A percentile compares a stretch with the other conserved stretches of the same genome.
Evolutionary conservation across 2,797 vertebrate species (phyloP).

Genomic region (Silurus aristotelis): DNA sequence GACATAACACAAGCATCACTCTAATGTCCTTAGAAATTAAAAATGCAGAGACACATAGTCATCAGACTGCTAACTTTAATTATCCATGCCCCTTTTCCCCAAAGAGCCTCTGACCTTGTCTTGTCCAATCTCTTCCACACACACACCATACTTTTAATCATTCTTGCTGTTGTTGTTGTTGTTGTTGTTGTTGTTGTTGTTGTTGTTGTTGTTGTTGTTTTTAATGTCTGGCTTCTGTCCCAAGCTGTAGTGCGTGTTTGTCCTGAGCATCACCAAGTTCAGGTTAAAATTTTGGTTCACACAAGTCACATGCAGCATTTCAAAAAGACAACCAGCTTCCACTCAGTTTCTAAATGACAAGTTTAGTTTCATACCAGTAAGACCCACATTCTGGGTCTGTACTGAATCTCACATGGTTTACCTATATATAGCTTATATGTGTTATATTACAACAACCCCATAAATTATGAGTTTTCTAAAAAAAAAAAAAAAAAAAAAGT

Average conservation of each 20-base stretch:
- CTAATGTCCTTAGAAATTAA: conserved; percentile 31
- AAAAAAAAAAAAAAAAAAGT: neutral
- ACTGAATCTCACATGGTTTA: neutral
- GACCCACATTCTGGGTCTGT: neutral
- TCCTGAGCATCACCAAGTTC: conserved; percentile 51
- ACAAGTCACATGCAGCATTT: conserved; percentile 1
- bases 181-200: too few relatives aligned
- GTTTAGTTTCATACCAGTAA: neutral
- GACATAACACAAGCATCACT: conserved; percentile 29
- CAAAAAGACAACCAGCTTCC: neutral
- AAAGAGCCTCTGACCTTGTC: conserved; percentile 72
- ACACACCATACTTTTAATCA: neutral
- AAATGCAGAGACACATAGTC: conserved; percentile 39
- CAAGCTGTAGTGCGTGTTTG: conserved; percentile 47
- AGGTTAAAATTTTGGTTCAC: conserved; percentile 45
- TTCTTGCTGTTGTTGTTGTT: conserved; percentile 19
- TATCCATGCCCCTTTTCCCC: conserved; percentile 65
- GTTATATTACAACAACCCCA: neutral
- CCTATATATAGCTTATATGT: too few relatives aligned
- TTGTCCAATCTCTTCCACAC: conserved; percentile 62
- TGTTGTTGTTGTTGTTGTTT: neutral
- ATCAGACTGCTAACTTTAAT: conserved; percentile 60
- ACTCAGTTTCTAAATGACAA: neutral
- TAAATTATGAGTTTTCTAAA: neutral
- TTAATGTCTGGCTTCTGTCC: conserved; percentile 65